Conservation (phyloP, 2,888 invertebrate species). For the Eilema sororculum region DNA sequence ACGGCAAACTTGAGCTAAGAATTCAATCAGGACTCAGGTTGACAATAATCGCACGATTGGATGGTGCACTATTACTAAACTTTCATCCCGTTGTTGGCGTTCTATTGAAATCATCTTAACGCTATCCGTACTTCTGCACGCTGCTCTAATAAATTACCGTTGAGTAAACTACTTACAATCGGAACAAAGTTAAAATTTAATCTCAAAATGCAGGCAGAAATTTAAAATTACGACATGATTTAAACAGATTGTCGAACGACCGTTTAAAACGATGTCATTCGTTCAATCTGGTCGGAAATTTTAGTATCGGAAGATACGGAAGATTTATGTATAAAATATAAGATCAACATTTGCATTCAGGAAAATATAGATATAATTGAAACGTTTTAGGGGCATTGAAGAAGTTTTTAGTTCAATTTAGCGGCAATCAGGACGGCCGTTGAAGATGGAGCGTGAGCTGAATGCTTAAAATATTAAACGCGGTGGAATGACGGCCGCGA, state of each 20-base stretch:
- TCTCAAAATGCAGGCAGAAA: slow-evolving; percentile 75
- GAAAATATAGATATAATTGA: slow-evolving; percentile 80
- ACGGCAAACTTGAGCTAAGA: slow-evolving; percentile 81
- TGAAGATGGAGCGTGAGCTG: slow-evolving; percentile 84
- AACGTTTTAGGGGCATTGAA: slow-evolving; percentile 83
- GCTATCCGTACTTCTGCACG: slow-evolving; percentile 73
- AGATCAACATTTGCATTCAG: slow-evolving; percentile 59
- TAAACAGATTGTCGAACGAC: slow-evolving; percentile 56
- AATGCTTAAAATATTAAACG: slow-evolving; percentile 85
- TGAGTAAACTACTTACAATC: slow-evolving; percentile 76
- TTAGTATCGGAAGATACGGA: slow-evolving; percentile 48
- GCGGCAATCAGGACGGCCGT: slow-evolving; percentile 86
- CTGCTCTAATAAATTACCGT: slow-evolving; percentile 75
- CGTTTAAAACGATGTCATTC: slow-evolving; percentile 55
- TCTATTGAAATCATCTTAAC: slow-evolving; percentile 83
- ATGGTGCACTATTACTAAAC: slow-evolving; percentile 79
- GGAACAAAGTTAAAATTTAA: slow-evolving; percentile 77
- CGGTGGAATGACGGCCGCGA: slow-evolving; percentile 72
- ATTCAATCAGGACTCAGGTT: slow-evolving; percentile 81
- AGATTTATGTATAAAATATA: slow-evolving; percentile 52
- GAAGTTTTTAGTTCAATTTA: slow-evolving; percentile 88
- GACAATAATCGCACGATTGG: slow-evolving; percentile 80
- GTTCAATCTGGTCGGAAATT: slow-evolving; percentile 54
- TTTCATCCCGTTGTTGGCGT: slow-evolving; percentile 78
- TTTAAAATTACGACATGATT: slow-evolving; percentile 71